A percentile compares a stretch with the other conserved stretches of the same genome.
Evolutionary conservation across 2,888 invertebrate species (phyloP).

Genomic region (Myopa tessellatipennis): DNA sequence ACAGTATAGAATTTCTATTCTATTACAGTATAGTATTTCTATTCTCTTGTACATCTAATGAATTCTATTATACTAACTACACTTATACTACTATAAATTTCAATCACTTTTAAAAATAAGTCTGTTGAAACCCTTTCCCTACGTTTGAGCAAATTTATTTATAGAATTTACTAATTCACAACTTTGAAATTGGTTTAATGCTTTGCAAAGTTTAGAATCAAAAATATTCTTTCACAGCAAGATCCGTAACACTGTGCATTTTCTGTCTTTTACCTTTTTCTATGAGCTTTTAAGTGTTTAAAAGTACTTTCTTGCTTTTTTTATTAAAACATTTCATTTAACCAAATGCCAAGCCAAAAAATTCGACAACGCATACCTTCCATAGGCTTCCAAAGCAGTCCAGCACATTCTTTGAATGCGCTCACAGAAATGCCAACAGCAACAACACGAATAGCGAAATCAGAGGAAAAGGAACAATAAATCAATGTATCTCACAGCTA

Average conservation of each 20-base stretch:
- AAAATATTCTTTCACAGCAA: neutral
- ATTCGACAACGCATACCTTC: slow-evolving; percentile 36
- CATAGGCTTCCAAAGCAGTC: slow-evolving; percentile 31
- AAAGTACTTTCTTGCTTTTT: neutral
- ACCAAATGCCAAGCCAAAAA: slow-evolving; percentile 34
- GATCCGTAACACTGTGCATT: neutral
- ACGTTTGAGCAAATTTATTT: no score
- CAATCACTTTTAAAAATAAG: no score
- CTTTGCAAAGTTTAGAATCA: neutral
- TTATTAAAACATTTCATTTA: slow-evolving; percentile 45
- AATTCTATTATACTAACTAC: no score
- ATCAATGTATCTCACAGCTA: slow-evolving; percentile 55
- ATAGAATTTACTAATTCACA: neutral
- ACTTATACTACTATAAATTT: no score
- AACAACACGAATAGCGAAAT: neutral
- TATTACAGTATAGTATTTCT: no score
- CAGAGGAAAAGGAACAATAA: slow-evolving; percentile 53
- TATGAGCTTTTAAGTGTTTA: neutral
- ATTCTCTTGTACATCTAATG: no score
- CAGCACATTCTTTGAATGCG: slow-evolving; percentile 24
- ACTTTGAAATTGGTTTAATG: neutral
- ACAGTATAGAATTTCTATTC: no score
- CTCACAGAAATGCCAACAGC: slow-evolving; percentile 8
- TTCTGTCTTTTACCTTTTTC: no score
- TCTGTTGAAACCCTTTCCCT: no score